Evolutionary conservation across 2,113 vertebrate species (phyloP).

Genomic region (Argyrosomus japonicus): DNA sequence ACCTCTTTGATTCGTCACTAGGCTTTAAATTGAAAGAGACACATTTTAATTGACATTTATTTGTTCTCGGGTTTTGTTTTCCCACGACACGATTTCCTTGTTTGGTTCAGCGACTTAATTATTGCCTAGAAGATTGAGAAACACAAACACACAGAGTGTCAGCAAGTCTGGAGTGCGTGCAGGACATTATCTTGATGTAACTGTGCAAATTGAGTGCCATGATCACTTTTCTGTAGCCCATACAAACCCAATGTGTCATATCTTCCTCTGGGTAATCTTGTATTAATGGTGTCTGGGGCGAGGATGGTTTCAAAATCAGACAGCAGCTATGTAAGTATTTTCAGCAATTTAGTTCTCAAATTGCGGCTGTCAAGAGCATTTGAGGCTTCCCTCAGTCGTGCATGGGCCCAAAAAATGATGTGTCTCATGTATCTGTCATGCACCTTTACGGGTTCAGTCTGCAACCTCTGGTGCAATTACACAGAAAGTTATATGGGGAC

Average conservation of each 20-base stretch:
- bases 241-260: conserved; percentile 39
- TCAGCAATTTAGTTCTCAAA: conserved; percentile 72
- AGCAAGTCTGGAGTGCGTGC: conserved; percentile 1
- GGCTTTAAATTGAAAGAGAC: not conserved
- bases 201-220: conserved; percentile 33
- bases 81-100: conserved; percentile 18
- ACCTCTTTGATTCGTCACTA: not conserved
- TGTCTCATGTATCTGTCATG: conserved; percentile 57
- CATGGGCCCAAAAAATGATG: conserved; percentile 50
- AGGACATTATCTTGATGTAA: conserved; percentile 38
- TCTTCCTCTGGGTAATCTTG: conserved; percentile 29
- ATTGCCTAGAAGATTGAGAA: conserved; percentile 11
- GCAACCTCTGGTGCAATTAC: conserved; percentile 52
- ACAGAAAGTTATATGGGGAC: conserved; percentile 49
- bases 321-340: conserved; percentile 61
- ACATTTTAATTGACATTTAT: conserved; percentile 30
- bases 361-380: conserved; percentile 65
- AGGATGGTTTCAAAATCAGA: conserved; percentile 54
- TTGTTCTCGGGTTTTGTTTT: conserved; percentile 23
- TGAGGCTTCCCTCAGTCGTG: conserved; percentile 50
- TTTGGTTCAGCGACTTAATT: conserved; percentile 37
- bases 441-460: conserved; percentile 54
- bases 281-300: conserved; percentile 28
- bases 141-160: conserved; percentile 29
- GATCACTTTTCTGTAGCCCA: conserved; percentile 26